A percentile compares a stretch with the other conserved stretches of the same genome.
These are phyloP conservation scores for Erebia ligea DNA, from an alignment of 2,888 invertebrate genomes.

Conservation along the genomic window DNA sequence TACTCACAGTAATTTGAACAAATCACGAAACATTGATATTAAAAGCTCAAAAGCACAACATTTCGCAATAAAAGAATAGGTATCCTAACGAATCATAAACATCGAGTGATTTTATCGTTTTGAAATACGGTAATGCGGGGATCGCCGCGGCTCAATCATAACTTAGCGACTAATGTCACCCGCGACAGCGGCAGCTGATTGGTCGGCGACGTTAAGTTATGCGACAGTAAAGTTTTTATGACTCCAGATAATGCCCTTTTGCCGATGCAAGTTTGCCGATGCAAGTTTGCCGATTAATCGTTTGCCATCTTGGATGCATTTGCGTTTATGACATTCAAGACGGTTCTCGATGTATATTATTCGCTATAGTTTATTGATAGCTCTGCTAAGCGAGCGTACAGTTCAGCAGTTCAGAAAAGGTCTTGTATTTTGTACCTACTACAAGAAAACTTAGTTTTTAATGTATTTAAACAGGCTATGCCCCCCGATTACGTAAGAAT, in stretches of 20 bases:
- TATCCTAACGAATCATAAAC: slow-evolving; percentile 57
- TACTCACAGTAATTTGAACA: slow-evolving; percentile 1
- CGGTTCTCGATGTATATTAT: background rate
- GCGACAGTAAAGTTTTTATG: slow-evolving; percentile 68
- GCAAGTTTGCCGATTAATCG: slow-evolving; percentile 24
- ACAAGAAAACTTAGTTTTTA: too few species aligned
- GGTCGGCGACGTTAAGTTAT: slow-evolving; percentile 59
- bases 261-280: slow-evolving; percentile 25
- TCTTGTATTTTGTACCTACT: too few species aligned
- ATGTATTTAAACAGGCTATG: too few species aligned
- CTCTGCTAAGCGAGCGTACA: background rate
- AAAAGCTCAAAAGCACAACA: slow-evolving; percentile 6
- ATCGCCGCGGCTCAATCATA: slow-evolving; percentile 70
- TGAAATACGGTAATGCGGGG: slow-evolving; percentile 70
- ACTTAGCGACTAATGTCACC: slow-evolving; percentile 69
- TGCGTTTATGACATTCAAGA: slow-evolving; percentile 15
- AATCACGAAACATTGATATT: slow-evolving; percentile 23
- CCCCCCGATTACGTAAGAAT: too few species aligned
- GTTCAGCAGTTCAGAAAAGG: background rate
- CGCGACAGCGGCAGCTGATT: slow-evolving; percentile 60
- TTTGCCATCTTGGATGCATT: slow-evolving; percentile 19
- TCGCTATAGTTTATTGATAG: background rate
- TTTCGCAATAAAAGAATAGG: slow-evolving; percentile 54
- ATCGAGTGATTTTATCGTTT: slow-evolving; percentile 64
- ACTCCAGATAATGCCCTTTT: slow-evolving; percentile 21